Conservation (phyloP, 2,888 invertebrate genomes). For the Neoitamus cyanurus region DNA sequence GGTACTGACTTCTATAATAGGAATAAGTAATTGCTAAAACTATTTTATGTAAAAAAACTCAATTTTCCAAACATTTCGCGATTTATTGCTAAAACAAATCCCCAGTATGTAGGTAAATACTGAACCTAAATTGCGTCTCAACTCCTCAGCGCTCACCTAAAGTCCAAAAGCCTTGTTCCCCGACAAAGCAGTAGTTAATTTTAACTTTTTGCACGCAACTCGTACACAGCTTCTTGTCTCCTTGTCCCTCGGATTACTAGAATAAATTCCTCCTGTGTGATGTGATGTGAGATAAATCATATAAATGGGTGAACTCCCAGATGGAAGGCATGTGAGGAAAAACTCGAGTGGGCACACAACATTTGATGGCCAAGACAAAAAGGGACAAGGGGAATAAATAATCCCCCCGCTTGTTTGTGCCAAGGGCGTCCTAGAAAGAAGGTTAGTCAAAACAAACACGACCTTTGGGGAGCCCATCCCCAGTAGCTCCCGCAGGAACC, state of each 20-base stretch:
- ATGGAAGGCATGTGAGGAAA: background rate
- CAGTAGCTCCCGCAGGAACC: background rate
- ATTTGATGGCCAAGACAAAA: background rate
- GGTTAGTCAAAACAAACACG: conserved; percentile 1
- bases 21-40: too few species aligned
- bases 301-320: background rate
- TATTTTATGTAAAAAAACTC: too few species aligned
- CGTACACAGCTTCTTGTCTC: background rate
- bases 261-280: background rate
- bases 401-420: background rate
- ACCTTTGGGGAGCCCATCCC: background rate
- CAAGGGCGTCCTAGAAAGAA: background rate
- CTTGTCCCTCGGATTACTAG: background rate
- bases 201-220: background rate
- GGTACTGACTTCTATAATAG: too few species aligned
- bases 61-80: too few species aligned
- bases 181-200: background rate
- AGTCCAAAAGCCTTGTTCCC: background rate
- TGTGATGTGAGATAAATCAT: background rate
- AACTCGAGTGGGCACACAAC: background rate
- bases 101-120: too few species aligned
- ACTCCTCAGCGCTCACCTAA: background rate
- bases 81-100: too few species aligned
- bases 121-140: background rate
- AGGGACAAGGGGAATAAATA: background rate